A percentile compares a stretch with the other conserved stretches of the same genome.
Conservation (phyloP, 2,888 invertebrate species). For the Tethea ocularis region DNA sequence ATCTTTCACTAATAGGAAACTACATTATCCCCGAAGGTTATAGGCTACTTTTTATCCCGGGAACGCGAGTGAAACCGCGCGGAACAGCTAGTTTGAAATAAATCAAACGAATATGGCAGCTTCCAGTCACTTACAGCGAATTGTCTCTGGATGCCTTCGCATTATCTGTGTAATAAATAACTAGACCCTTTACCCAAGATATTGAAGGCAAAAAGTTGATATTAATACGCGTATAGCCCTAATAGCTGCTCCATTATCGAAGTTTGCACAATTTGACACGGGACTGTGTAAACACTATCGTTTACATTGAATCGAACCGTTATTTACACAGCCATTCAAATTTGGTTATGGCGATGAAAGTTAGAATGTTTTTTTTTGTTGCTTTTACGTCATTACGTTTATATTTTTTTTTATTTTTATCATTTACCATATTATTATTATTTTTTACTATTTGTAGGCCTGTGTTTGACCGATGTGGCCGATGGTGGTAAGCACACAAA, state of each 20-base stretch:
- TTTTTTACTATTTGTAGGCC: too few species aligned
- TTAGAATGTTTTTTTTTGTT: slow-evolving; percentile 15
- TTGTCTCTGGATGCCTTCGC: background rate
- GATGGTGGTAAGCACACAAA: too few species aligned
- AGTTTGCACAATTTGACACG: slow-evolving; percentile 29
- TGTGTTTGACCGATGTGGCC: too few species aligned
- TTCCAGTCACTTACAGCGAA: background rate
- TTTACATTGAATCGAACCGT: slow-evolving; percentile 15
- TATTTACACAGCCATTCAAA: slow-evolving; percentile 29
- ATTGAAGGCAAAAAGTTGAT: slow-evolving; percentile 7
- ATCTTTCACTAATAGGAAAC: too few species aligned
- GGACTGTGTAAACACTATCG: slow-evolving; percentile 22
- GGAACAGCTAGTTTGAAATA: background rate
- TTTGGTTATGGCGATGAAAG: slow-evolving; percentile 16
- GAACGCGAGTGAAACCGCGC: too few species aligned
- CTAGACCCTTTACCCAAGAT: background rate
- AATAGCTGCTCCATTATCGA: slow-evolving; percentile 13
- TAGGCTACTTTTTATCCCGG: too few species aligned
- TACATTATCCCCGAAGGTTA: too few species aligned
- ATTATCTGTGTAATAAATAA: background rate
- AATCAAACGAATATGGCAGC: background rate
- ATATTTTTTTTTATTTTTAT: too few species aligned
- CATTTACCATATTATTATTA: too few species aligned
- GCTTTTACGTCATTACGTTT: background rate
- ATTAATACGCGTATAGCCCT: background rate